Evolutionary conservation across 2,113 vertebrate species (phyloP).

Genomic region (Myiagra hebetior): DNA sequence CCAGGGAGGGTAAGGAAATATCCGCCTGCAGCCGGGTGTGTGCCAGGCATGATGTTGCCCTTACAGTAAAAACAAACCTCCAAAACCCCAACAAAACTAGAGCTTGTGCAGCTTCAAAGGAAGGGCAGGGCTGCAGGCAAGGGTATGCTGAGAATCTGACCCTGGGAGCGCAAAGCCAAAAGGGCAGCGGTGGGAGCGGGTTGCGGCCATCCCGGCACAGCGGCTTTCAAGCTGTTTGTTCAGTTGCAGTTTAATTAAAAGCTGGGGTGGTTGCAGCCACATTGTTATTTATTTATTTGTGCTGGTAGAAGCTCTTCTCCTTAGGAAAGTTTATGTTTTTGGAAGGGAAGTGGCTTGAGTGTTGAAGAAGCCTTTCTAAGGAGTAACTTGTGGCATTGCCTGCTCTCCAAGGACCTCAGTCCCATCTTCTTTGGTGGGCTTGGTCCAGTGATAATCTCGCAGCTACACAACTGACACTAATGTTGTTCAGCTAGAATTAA

Average conservation of each 20-base stretch:
- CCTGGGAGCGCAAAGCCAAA: slow-evolving; percentile 20
- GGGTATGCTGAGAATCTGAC: slow-evolving; percentile 51
- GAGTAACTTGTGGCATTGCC: background rate
- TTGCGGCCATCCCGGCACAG: background rate
- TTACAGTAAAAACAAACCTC: background rate
- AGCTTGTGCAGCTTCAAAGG: background rate
- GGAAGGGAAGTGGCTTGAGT: background rate
- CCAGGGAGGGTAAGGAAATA: background rate
- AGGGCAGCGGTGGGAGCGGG: background rate
- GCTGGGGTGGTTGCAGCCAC: background rate
- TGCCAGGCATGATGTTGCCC: background rate
- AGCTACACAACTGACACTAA: background rate
- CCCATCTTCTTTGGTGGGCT: background rate
- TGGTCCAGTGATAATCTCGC: accelerated
- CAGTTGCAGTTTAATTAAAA: slow-evolving; percentile 54
- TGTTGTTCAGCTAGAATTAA: background rate
- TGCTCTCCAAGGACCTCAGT: background rate
- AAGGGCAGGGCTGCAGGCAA: background rate
- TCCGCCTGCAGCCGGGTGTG: background rate
- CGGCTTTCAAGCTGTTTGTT: slow-evolving; percentile 25
- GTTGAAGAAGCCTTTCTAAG: background rate
- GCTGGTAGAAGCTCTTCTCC: background rate
- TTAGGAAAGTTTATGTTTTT: background rate
- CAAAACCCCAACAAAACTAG: background rate
- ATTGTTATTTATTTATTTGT: background rate